A percentile compares a stretch with the other conserved stretches of the same genome.
phyloP scores from a whole-genome alignment of 2,113 vertebrate genomes.

The Siniperca knerii region DNA sequence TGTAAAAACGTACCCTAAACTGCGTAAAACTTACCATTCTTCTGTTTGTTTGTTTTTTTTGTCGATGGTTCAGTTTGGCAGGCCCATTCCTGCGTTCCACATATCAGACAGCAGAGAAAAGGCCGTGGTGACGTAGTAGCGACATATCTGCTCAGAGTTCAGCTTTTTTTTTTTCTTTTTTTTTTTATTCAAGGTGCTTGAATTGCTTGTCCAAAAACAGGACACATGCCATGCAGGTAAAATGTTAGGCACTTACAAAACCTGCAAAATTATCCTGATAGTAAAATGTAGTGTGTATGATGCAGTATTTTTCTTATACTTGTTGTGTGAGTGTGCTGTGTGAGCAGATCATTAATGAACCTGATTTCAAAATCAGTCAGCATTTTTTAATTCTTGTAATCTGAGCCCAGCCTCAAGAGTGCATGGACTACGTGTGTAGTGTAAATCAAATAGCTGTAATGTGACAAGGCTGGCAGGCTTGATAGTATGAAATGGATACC shows the following conservation, averaged over 20 bases:
- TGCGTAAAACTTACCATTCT: neutral
- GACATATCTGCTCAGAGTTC: neutral
- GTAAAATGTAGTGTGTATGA: neutral
- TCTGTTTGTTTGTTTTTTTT: neutral
- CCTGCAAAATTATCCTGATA: neutral
- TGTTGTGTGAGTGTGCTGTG: neutral
- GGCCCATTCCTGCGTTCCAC: neutral
- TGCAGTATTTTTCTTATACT: neutral
- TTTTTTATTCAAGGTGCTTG: neutral
- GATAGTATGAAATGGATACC: constrained; percentile 27
- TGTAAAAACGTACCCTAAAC: neutral
- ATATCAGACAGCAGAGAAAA: neutral
- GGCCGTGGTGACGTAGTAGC: neutral
- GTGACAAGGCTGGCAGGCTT: neutral
- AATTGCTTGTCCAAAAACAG: neutral
- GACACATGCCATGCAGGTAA: neutral
- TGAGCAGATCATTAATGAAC: neutral
- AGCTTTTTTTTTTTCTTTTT: neutral
- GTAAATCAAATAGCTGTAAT: constrained; percentile 38
- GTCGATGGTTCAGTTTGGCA: neutral
- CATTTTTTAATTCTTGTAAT: constrained; percentile 24
- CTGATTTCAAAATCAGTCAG: neutral
- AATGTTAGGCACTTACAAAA: neutral
- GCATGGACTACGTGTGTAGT: neutral
- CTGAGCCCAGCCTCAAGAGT: neutral